Conservation (phyloP, 2,113 vertebrate species). For the Scomber scombrus region DNA sequence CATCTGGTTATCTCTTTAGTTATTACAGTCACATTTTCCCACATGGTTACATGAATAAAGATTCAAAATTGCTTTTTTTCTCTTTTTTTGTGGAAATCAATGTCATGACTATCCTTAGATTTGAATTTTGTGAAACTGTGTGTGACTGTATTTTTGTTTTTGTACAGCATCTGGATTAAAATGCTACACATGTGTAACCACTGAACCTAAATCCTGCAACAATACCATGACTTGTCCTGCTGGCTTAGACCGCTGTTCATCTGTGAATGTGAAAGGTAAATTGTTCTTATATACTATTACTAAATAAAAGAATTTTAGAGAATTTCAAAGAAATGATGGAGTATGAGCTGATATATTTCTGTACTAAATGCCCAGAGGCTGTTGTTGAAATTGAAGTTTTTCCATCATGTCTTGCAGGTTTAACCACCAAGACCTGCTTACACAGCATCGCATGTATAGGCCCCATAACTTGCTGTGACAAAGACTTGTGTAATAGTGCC, state of each 20-base stretch:
- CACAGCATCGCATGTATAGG: fast-evolving
- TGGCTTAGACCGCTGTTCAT: background rate
- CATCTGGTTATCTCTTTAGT: too few relatives aligned
- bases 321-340: background rate
- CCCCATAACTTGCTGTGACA: slow-evolving; percentile 28
- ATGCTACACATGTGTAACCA: slow-evolving; percentile 2
- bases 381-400: background rate
- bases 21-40: too few relatives aligned
- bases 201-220: background rate
- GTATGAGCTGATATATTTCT: background rate
- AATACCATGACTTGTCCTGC: background rate
- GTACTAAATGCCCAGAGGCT: background rate
- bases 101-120: background rate
- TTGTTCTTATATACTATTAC: background rate
- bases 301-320: background rate
- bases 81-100: too few relatives aligned
- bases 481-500: slow-evolving; percentile 56
- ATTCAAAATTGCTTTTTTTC: too few relatives aligned
- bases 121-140: background rate
- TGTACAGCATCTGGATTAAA: slow-evolving; percentile 22
- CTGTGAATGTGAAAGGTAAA: fast-evolving
- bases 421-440: background rate
- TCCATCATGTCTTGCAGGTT: background rate
- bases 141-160: background rate
- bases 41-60: too few relatives aligned